These are phyloP conservation scores for Halcyon senegalensis DNA, from an alignment of 2,113 vertebrate genomes.

Conservation along the genomic window DNA sequence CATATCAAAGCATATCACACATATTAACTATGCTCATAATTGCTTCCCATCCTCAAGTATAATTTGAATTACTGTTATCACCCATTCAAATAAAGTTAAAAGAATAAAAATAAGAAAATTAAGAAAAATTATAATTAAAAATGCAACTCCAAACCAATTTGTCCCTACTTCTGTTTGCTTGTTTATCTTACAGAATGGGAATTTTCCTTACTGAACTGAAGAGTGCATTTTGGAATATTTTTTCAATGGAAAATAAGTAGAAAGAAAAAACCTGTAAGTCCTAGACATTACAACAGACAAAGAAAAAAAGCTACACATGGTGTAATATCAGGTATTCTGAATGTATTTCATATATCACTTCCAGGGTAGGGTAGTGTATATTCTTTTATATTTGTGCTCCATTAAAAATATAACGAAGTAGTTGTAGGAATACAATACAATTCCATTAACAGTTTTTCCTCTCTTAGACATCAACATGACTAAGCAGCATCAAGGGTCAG, in stretches of 20 bases:
- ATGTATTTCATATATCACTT: background rate
- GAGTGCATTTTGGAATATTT: background rate
- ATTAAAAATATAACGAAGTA: conserved; percentile 32
- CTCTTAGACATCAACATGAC: background rate
- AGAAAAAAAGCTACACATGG: background rate
- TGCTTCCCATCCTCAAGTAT: background rate
- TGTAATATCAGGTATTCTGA: background rate
- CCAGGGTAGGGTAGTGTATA: background rate
- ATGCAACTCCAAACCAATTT: background rate
- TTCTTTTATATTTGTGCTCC: background rate
- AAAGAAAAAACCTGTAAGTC: background rate
- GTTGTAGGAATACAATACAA: background rate
- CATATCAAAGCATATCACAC: background rate
- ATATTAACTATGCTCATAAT: background rate
- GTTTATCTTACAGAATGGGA: background rate
- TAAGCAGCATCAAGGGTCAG: background rate
- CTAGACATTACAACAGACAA: background rate
- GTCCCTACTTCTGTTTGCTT: background rate
- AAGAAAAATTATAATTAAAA: background rate
- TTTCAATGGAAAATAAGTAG: conserved; percentile 3
- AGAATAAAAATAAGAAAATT: background rate
- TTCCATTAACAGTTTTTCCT: background rate
- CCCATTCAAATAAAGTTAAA: background rate
- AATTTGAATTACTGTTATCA: background rate
- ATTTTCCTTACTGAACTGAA: background rate